Evolutionary conservation across 2,797 vertebrate species (phyloP).

Genomic region (Thaleichthys pacificus): DNA sequence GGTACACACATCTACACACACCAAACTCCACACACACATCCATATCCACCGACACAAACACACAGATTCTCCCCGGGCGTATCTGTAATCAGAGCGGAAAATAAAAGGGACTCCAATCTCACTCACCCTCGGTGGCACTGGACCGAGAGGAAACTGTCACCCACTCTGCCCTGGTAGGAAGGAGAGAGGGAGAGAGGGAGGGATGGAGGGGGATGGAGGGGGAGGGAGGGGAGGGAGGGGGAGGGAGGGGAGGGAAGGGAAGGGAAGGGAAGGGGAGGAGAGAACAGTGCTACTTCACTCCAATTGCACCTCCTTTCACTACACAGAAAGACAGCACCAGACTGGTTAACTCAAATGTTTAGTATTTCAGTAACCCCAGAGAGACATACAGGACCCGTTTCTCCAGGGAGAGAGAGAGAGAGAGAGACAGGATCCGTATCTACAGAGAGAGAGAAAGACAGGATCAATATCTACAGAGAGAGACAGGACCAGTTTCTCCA

Average conservation of each 20-base stretch:
- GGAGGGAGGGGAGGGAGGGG: background rate
- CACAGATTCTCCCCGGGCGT: constrained; percentile 37
- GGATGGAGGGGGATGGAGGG: constrained; percentile 37
- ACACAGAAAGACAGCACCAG: no score
- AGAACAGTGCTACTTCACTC: no score
- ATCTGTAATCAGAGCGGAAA: constrained; percentile 62
- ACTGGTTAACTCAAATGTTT: no score
- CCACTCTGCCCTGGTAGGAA: background rate
- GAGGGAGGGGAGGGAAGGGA: background rate
- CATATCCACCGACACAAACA: constrained; percentile 14
- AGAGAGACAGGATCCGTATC: no score
- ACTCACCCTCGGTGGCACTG: constrained; percentile 41
- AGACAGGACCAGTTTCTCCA: no score
- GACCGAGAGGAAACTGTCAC: constrained; percentile 50
- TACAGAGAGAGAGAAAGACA: no score
- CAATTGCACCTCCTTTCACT: no score
- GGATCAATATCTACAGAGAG: no score
- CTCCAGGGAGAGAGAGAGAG: no score
- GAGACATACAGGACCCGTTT: no score
- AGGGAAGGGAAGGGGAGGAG: background rate
- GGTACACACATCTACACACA: constrained; percentile 4
- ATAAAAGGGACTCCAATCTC: constrained; percentile 54
- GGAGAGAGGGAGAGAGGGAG: constrained; percentile 37
- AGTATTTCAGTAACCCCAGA: no score
- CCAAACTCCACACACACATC: constrained; percentile 12